A percentile compares a stretch with the other conserved stretches of the same genome.
Evolutionary conservation across 2,797 vertebrate species (phyloP).

Genomic region (Hydrocynus forskahlii): DNA sequence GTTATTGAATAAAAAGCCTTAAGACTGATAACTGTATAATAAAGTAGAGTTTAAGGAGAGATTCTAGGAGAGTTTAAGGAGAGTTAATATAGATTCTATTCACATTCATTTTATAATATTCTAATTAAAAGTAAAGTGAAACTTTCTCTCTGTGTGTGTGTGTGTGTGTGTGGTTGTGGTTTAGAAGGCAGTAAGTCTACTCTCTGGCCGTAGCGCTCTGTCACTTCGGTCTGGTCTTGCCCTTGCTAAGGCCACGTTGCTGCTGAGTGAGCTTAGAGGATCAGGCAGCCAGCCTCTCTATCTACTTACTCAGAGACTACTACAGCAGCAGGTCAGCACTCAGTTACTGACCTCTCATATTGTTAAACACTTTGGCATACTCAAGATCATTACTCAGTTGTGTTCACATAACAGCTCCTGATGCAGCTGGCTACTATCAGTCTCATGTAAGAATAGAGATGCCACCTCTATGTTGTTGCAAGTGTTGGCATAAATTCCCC

Average conservation of each 20-base stretch:
- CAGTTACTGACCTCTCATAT: not conserved
- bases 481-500: not conserved
- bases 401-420: not conserved
- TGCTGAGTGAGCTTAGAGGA: slow-evolving; percentile 68
- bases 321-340: slow-evolving; percentile 72
- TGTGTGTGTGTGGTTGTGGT: slow-evolving; percentile 37
- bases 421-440: not conserved
- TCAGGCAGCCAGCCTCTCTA: slow-evolving; percentile 59
- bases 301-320: slow-evolving; percentile 69
- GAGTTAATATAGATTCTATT: not conserved
- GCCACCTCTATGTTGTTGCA: not conserved
- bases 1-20: not conserved
- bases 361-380: not conserved
- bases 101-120: not conserved
- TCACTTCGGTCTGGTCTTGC: slow-evolving; percentile 66
- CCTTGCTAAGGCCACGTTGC: slow-evolving; percentile 68
- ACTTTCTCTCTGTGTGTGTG: not conserved
- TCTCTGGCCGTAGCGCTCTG: slow-evolving; percentile 65
- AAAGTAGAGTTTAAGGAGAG: not conserved
- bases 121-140: not conserved
- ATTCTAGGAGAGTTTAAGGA: not conserved
- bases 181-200: slow-evolving; percentile 72
- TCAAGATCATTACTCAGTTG: not conserved
- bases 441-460: not conserved
- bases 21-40: not conserved